These are phyloP conservation scores for Bos indicus DNA, from an alignment of 2,113 vertebrate genomes.

Conservation along the genomic window DNA sequence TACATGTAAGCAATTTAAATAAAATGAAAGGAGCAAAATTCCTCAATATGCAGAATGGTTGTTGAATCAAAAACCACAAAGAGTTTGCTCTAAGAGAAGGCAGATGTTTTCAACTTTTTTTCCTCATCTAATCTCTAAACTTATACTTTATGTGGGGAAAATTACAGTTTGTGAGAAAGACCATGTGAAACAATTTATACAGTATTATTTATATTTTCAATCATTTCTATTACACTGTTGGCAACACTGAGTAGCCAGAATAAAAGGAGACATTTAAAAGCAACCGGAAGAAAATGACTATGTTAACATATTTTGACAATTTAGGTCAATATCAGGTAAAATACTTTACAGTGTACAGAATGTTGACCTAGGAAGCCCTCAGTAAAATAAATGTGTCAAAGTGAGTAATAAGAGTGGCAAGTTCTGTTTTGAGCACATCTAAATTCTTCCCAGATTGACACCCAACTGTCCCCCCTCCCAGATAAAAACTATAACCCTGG, in stretches of 20 bases:
- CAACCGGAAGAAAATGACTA: not conserved
- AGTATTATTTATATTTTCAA: conserved; percentile 33
- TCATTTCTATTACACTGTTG: not conserved
- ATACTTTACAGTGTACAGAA: not conserved
- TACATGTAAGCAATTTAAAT: conserved; percentile 19
- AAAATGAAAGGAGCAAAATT: conserved; percentile 1
- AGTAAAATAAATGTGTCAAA: not conserved
- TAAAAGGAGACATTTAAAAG: conserved; percentile 35
- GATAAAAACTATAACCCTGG: not conserved
- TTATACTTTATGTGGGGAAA: conserved; percentile 1
- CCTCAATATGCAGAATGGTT: not conserved
- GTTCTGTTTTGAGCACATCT: not conserved
- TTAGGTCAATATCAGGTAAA: conserved; percentile 39
- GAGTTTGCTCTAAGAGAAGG: not conserved
- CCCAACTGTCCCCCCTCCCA: not conserved
- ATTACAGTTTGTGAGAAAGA: not conserved
- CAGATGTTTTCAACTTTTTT: not conserved
- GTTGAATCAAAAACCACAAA: not conserved
- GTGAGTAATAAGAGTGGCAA: not conserved
- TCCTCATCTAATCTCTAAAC: not conserved
- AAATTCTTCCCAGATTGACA: not conserved
- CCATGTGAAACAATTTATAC: not conserved
- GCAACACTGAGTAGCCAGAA: not conserved
- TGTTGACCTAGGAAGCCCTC: not conserved
- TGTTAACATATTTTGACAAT: conserved; percentile 28